phyloP scores from a whole-genome alignment of 1,140 invertebrate genomes.

The Rhopalosiphum maidis region DNA sequence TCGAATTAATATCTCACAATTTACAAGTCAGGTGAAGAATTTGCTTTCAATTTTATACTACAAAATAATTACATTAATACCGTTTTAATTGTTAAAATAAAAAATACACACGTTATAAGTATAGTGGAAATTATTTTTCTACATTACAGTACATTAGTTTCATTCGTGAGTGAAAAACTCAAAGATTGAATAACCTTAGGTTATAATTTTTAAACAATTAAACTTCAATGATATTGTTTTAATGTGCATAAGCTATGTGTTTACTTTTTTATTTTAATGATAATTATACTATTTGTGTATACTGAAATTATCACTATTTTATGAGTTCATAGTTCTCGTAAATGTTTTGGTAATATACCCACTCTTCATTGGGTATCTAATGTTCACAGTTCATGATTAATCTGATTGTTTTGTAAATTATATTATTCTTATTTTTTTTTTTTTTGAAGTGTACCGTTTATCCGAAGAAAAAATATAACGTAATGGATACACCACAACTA shows the following conservation, averaged over 20 bases:
- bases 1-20: neutral
- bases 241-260: neutral
- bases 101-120: neutral
- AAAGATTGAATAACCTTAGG: neutral
- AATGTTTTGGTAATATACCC: neutral
- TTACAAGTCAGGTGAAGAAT: neutral
- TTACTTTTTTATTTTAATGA: neutral
- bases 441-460: neutral
- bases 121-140: neutral
- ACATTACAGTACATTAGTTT: neutral
- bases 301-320: neutral
- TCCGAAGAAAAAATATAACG: neutral
- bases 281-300: neutral
- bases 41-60: neutral
- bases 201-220: neutral
- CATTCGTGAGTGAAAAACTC: neutral
- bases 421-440: neutral
- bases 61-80: neutral
- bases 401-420: neutral
- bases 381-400: neutral
- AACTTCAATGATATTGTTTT: neutral
- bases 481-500: neutral
- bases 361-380: neutral
- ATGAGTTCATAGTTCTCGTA: neutral
- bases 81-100: neutral